Percentiles rank a stretch among this genome's conserved stretches.
phyloP scores from a whole-genome alignment of 2,797 vertebrate species.

The Oryzias dopingdopingensis region DNA sequence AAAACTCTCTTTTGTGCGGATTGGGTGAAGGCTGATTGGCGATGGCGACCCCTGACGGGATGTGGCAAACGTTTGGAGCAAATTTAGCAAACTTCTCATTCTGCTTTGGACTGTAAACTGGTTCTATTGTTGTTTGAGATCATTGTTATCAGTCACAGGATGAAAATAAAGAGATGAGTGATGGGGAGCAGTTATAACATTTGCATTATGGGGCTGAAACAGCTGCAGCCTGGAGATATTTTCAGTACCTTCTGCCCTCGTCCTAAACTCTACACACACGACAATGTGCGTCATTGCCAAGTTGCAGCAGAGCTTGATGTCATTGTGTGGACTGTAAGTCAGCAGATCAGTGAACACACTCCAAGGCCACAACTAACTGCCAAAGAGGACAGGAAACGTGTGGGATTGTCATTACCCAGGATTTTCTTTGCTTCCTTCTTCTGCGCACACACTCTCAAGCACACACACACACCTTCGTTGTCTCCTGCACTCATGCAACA shows the following conservation, averaged over 20 bases:
- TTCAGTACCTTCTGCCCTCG: not conserved
- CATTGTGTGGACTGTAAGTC: slow-evolving; percentile 3
- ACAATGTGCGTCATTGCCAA: not conserved
- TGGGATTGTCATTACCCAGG: slow-evolving; percentile 55
- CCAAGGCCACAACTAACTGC: slow-evolving; percentile 22
- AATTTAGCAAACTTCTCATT: too few relatives aligned
- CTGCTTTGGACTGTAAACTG: not conserved
- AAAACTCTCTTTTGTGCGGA: too few relatives aligned
- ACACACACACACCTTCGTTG: not conserved
- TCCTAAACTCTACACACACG: not conserved
- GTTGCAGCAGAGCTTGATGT: not conserved
- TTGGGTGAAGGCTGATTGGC: too few relatives aligned
- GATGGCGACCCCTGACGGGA: too few relatives aligned
- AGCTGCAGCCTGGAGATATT: slow-evolving; percentile 1
- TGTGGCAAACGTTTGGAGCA: too few relatives aligned
- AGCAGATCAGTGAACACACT: slow-evolving; percentile 6
- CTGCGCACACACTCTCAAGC: slow-evolving; percentile 21
- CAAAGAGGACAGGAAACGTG: slow-evolving; percentile 62
- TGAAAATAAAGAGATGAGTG: not conserved
- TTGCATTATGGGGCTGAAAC: slow-evolving; percentile 21
- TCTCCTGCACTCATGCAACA: not conserved
- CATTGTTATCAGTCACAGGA: not conserved
- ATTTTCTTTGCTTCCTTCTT: slow-evolving; percentile 52
- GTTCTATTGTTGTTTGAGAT: not conserved
- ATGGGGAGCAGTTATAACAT: slow-evolving; percentile 13